Evolutionary conservation across 1,140 invertebrate genomes (phyloP).

Genomic region (Ceratina australensis): DNA sequence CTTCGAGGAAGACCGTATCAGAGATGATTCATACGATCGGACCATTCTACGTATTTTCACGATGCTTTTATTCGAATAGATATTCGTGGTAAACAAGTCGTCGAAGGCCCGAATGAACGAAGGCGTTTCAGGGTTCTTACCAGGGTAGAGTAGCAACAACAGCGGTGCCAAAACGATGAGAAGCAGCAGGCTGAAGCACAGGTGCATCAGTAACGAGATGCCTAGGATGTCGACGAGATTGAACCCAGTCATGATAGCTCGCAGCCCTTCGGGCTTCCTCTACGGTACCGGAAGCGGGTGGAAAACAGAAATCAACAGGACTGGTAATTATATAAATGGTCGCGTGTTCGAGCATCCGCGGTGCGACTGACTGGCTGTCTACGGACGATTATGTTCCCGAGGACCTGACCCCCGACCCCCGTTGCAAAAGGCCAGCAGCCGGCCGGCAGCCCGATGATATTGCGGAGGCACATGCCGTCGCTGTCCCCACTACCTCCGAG

Average conservation of each 20-base stretch:
- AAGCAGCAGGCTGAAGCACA: slow-evolving; percentile 56
- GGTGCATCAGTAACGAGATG: slow-evolving; percentile 58
- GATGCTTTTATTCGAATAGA: too few relatives aligned
- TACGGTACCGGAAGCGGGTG: slow-evolving; percentile 8
- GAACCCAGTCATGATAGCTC: slow-evolving; percentile 11
- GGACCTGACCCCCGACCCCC: slow-evolving; percentile 41
- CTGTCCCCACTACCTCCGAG: background rate
- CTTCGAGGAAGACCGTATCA: background rate
- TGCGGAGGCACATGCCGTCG: slow-evolving; percentile 7
- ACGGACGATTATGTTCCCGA: slow-evolving; percentile 28
- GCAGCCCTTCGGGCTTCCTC: background rate
- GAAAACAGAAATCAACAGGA: background rate
- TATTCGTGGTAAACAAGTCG: too few relatives aligned
- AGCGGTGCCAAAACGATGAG: slow-evolving; percentile 59
- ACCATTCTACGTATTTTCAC: too few relatives aligned
- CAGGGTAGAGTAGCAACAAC: slow-evolving; percentile 62
- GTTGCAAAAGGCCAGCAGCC: slow-evolving; percentile 41
- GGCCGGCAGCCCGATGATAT: slow-evolving; percentile 26
- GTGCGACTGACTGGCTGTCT: slow-evolving; percentile 18
- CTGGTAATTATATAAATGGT: slow-evolving; percentile 28
- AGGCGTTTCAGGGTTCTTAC: slow-evolving; percentile 60
- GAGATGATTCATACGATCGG: background rate
- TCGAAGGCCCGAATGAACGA: too few relatives aligned
- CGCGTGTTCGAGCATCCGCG: slow-evolving; percentile 25
- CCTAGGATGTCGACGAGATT: slow-evolving; percentile 55